Base-by-base conservation (phyloP, 2,888 invertebrate genomes). In the Ophion obscuratus region DNA sequence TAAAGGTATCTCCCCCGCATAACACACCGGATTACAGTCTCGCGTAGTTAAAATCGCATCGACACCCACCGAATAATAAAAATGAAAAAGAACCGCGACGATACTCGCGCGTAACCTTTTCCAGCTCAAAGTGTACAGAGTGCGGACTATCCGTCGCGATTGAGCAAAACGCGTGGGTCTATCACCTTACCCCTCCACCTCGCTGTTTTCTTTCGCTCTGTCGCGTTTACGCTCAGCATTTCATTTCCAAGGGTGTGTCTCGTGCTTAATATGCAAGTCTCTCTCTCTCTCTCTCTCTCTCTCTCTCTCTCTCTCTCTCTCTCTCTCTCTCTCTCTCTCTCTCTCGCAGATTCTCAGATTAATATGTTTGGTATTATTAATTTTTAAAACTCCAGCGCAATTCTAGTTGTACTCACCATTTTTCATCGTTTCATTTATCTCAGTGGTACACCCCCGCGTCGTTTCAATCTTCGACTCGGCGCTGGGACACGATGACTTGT, bases 41-140 rank as follows among this genome's bases (percentile, higher is more conserved):
- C 74, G 62, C 31, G 53, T 57, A 11, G 53, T 64, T 78, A 74
- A 81, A 81, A 81, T 74, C 47, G 73, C 66, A 61, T 64, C 67
- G 73, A 81, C 77, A 85, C 77, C 85, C 81, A 85, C 62, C 57
- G 85, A 74, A 79, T 70, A 77, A 73, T 67, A 67, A 85, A 66
- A 70, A 59, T 70, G 47, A 47, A 62, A 79, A 20, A 44, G 76
- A 59, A 78, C 66, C 67, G 87, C 88, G 88, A 88, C 64, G 90
- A 90, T 88, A 88, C 88, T 87, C 88, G 88, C 87, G 88, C 88
- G 87, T 89, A 90, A 92, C 90, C 91, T 90, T 90, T 91, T 84
- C 84, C 89, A 68, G 17, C 47, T 31, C 44, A 27, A 24, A 57
- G 57, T 57, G 75, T 27, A 88, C 62, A 9, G 47, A 78, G 66